phyloP scores from a whole-genome alignment of 2,113 vertebrate species.

The Xiphophorus couchianus region DNA sequence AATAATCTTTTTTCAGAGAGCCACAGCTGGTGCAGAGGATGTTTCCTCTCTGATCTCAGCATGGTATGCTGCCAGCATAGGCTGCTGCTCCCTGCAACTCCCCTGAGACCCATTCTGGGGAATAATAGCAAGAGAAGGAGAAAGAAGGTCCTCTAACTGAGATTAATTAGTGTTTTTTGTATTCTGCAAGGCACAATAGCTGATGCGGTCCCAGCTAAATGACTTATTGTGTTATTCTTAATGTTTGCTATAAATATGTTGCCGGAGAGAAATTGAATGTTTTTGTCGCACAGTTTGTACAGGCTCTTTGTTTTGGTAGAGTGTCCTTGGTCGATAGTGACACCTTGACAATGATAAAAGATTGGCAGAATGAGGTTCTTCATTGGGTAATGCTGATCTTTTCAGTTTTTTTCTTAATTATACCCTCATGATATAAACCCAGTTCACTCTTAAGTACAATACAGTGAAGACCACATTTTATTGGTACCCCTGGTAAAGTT shows the following conservation, averaged over 20 bases:
- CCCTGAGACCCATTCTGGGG: conserved; percentile 65
- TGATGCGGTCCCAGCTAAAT: conserved; percentile 62
- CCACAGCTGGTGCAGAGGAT: conserved; percentile 60
- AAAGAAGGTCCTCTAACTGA: conserved; percentile 70
- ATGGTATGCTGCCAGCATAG: conserved; percentile 58
- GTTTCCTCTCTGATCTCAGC: conserved; percentile 48
- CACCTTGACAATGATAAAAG: conserved; percentile 41
- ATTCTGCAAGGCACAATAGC: conserved; percentile 71
- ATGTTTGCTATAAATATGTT: conserved; percentile 66
- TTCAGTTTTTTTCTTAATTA: conserved; percentile 30
- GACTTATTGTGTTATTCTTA: conserved; percentile 64
- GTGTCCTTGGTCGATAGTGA: conserved; percentile 46
- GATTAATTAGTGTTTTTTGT: conserved; percentile 76
- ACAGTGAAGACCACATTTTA: conserved; percentile 31
- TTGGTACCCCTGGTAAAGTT: too few relatives aligned
- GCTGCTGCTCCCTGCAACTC: conserved; percentile 56
- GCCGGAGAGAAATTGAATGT: conserved; percentile 41
- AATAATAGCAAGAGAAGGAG: conserved; percentile 68
- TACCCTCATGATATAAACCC: conserved; percentile 40
- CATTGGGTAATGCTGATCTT: conserved; percentile 26
- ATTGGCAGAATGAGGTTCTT: conserved; percentile 37
- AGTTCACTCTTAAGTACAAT: conserved; percentile 24
- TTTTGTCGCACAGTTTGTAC: conserved; percentile 45
- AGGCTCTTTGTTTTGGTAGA: conserved; percentile 54
- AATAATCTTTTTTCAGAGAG: conserved; percentile 44